phyloP scores from a whole-genome alignment of 2,888 invertebrate genomes.

The Acronicta psi region DNA sequence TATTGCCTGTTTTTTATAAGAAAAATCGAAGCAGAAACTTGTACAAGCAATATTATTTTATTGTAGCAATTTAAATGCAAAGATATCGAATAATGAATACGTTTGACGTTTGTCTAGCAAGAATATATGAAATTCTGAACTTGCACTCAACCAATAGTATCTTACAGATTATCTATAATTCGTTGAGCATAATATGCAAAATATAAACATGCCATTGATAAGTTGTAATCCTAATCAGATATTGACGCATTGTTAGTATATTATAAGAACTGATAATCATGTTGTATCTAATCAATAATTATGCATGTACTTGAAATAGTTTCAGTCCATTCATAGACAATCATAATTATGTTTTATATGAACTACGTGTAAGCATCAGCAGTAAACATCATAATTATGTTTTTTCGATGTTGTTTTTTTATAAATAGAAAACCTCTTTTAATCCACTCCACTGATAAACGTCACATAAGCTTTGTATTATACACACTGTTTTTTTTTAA shows the following conservation, averaged over 20 bases:
- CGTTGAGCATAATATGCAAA: not conserved
- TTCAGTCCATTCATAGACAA: no score
- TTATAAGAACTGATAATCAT: not conserved
- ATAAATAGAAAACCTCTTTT: no score
- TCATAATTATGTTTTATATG: no score
- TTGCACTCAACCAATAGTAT: not conserved
- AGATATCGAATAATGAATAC: no score
- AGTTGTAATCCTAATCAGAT: not conserved
- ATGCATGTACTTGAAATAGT: not conserved
- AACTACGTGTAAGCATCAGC: no score
- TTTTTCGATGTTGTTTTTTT: no score
- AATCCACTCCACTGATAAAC: no score
- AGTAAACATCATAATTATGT: no score
- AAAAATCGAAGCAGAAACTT: not conserved
- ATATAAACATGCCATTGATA: not conserved
- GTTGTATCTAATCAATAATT: not conserved
- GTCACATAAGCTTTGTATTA: no score
- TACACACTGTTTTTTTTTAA: no score
- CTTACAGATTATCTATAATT: conserved; percentile 1
- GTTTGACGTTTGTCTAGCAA: no score
- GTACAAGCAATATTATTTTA: not conserved
- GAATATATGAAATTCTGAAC: not conserved
- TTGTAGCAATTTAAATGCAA: no score
- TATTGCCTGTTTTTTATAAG: not conserved
- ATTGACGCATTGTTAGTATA: not conserved